Conservation (phyloP, 1,140 invertebrate species). For the Leptinotarsa defecta region DNA sequence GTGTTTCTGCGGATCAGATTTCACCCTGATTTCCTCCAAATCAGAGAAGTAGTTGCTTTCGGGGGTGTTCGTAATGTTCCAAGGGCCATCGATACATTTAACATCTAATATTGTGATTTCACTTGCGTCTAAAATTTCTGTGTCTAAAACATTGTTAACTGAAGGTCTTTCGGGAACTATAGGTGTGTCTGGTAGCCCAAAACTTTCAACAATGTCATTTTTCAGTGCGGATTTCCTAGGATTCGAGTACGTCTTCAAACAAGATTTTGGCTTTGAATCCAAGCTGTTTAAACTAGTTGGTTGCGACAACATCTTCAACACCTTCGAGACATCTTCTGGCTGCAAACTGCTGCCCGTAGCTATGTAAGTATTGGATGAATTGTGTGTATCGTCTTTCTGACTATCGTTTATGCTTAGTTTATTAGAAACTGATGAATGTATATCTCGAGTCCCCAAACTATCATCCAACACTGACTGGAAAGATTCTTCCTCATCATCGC, state of each 20-base stretch:
- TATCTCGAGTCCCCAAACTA: neutral
- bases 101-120: slow-evolving; percentile 21
- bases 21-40: slow-evolving; percentile 3
- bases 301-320: slow-evolving; percentile 42
- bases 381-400: too few relatives aligned
- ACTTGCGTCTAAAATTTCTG: neutral
- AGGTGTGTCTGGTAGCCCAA: slow-evolving; percentile 43
- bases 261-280: slow-evolving; percentile 29
- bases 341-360: neutral
- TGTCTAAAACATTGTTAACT: slow-evolving; percentile 9
- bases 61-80: neutral
- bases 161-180: slow-evolving; percentile 36
- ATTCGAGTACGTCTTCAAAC: slow-evolving; percentile 43
- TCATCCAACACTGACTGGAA: neutral
- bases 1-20: slow-evolving; percentile 14
- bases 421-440: neutral
- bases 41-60: neutral
- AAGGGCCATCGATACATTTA: slow-evolving; percentile 2
- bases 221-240: slow-evolving; percentile 36
- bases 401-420: neutral
- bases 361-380: neutral
- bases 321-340: slow-evolving; percentile 39
- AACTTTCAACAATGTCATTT: slow-evolving; percentile 40
- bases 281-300: slow-evolving; percentile 15
- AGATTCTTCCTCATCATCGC: neutral